phyloP scores from a whole-genome alignment of 2,888 invertebrate species.

The Camponotus fellah region DNA sequence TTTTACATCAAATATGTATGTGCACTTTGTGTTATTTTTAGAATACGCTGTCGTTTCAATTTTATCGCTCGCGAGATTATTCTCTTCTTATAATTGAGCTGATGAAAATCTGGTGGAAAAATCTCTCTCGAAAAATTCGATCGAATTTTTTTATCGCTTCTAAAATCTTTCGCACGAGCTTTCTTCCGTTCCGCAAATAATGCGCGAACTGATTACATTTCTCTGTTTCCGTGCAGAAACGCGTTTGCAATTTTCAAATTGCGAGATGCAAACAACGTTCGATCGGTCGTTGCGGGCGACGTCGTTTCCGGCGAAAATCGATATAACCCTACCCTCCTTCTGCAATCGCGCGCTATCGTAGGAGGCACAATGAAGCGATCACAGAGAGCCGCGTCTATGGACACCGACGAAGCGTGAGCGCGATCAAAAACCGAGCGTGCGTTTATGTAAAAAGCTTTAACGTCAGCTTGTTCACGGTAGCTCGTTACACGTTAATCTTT shows the following conservation, averaged over 20 bases:
- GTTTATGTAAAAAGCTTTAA: constrained; percentile 71
- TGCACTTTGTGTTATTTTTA: background rate
- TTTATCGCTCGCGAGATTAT: background rate
- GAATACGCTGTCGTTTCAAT: background rate
- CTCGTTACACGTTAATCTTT: constrained; percentile 79
- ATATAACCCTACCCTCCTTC: constrained; percentile 19
- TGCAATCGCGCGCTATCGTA: constrained; percentile 34
- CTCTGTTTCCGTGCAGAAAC: background rate
- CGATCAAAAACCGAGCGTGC: constrained; percentile 63
- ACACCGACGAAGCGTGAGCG: constrained; percentile 44
- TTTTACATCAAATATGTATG: background rate
- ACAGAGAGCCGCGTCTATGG: constrained; percentile 27
- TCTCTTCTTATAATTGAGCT: background rate
- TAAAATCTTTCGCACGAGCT: background rate
- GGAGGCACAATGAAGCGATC: constrained; percentile 50
- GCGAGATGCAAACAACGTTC: constrained; percentile 27
- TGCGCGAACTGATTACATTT: constrained; percentile 10
- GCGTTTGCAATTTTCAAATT: constrained; percentile 33
- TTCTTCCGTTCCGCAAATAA: background rate
- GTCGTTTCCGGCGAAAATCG: constrained; percentile 44
- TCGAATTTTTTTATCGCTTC: constrained; percentile 7
- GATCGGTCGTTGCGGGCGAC: background rate
- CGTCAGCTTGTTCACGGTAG: constrained; percentile 74
- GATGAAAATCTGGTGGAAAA: background rate
- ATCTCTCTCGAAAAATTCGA: background rate